Percentiles rank a stretch among this genome's conserved stretches.
Evolutionary conservation across 2,797 vertebrate species (phyloP).

Genomic region (Macropodus opercularis): DNA sequence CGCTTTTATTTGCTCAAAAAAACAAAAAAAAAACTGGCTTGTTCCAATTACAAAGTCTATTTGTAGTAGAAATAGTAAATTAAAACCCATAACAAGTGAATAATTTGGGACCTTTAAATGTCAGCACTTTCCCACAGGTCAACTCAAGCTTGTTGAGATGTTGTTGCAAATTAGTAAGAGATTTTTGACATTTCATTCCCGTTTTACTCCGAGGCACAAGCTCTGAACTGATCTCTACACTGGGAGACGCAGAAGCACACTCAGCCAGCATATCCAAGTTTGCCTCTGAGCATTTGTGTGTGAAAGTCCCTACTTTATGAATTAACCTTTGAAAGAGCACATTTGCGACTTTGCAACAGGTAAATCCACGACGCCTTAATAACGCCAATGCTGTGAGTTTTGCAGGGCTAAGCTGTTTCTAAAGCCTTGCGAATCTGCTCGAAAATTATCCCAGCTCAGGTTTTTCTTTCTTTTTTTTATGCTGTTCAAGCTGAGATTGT

Average conservation of each 20-base stretch:
- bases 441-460: constrained; percentile 44
- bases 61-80: constrained; percentile 32
- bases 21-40: neutral
- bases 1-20: neutral
- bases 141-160: constrained; percentile 42
- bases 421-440: constrained; percentile 46
- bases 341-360: constrained; percentile 47
- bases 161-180: constrained; percentile 44
- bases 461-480: no score
- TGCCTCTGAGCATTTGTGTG: constrained; percentile 30
- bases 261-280: constrained; percentile 14
- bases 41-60: neutral
- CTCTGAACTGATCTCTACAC: constrained; percentile 35
- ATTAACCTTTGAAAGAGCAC: constrained; percentile 53
- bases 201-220: constrained; percentile 25
- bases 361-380: constrained; percentile 61
- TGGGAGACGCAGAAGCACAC: constrained; percentile 9
- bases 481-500: constrained; percentile 53
- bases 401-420: constrained; percentile 57
- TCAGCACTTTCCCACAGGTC: constrained; percentile 48
- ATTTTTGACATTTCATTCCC: constrained; percentile 55
- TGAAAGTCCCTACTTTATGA: constrained; percentile 27
- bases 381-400: constrained; percentile 50
- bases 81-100: constrained; percentile 37
- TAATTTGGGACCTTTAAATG: constrained; percentile 58